phyloP scores from a whole-genome alignment of 2,797 vertebrate species.

The Microtus agrestis region DNA sequence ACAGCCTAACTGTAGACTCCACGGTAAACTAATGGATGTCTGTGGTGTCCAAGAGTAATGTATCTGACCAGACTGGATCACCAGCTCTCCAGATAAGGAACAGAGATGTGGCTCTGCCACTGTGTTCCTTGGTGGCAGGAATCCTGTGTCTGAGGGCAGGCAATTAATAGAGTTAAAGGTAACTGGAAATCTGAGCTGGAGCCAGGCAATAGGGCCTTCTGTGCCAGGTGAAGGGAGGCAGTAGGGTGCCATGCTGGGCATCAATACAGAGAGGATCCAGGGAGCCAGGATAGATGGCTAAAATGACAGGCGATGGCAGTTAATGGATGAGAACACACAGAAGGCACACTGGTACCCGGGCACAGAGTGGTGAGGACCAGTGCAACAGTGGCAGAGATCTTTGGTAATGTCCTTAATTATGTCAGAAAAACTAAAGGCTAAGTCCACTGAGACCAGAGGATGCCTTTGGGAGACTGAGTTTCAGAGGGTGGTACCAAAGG shows the following conservation, averaged over 20 bases:
- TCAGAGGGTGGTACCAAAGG: background rate
- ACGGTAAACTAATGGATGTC: background rate
- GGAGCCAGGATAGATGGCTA: background rate
- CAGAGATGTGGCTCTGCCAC: background rate
- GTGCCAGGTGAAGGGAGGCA: no score
- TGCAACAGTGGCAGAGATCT: background rate
- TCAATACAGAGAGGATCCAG: no score
- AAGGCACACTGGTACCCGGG: fast-evolving
- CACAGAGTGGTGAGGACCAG: background rate
- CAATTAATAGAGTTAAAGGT: fast-evolving
- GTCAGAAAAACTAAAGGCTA: background rate
- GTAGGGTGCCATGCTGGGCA: background rate
- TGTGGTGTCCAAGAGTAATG: fast-evolving
- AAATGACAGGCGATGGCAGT: background rate
- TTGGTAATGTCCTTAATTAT: background rate
- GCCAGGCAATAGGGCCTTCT: background rate
- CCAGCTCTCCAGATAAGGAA: background rate
- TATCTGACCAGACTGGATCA: background rate
- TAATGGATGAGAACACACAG: background rate
- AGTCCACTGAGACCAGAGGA: background rate
- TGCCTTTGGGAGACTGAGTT: background rate
- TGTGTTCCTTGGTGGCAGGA: background rate
- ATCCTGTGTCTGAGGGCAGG: fast-evolving
- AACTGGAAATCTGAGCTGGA: background rate
- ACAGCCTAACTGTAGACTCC: fast-evolving